Percentiles rank a stretch among this genome's conserved stretches.
phyloP scores from a whole-genome alignment of 1,140 invertebrate species.

The Cydia strobilella region DNA sequence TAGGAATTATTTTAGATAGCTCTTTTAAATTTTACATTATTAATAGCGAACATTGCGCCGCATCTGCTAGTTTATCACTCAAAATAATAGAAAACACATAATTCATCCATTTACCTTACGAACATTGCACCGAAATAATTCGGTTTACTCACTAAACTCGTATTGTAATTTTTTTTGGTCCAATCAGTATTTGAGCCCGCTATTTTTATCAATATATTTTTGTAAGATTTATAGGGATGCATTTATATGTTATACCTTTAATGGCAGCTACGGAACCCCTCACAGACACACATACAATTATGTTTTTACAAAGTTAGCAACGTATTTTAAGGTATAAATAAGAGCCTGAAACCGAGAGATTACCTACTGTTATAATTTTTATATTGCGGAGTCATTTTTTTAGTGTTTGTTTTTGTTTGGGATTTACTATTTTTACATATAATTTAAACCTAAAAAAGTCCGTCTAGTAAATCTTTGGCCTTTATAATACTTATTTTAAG shows the following conservation, averaged over 20 bases:
- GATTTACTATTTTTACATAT: too few relatives aligned
- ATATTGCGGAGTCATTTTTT: too few relatives aligned
- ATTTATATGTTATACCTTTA: not conserved
- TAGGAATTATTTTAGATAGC: slow-evolving; percentile 27
- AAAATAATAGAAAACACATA: not conserved
- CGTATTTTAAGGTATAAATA: too few relatives aligned
- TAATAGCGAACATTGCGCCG: not conserved
- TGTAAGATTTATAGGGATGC: not conserved
- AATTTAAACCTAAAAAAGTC: too few relatives aligned
- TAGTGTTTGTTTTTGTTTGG: too few relatives aligned
- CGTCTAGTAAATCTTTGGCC: too few relatives aligned
- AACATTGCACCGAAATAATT: not conserved
- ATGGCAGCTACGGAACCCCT: too few relatives aligned
- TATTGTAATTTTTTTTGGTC: slow-evolving; percentile 4
- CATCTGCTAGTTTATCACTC: not conserved
- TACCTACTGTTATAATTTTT: too few relatives aligned
- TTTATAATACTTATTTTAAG: too few relatives aligned
- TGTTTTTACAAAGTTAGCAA: too few relatives aligned
- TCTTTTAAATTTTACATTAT: slow-evolving; percentile 14
- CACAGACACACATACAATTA: too few relatives aligned
- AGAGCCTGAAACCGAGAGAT: too few relatives aligned
- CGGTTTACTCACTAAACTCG: not conserved
- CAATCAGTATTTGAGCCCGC: not conserved
- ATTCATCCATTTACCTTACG: not conserved
- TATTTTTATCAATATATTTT: not conserved